Conservation (phyloP, 2,797 vertebrate species). For the Chelon labrosus region DNA sequence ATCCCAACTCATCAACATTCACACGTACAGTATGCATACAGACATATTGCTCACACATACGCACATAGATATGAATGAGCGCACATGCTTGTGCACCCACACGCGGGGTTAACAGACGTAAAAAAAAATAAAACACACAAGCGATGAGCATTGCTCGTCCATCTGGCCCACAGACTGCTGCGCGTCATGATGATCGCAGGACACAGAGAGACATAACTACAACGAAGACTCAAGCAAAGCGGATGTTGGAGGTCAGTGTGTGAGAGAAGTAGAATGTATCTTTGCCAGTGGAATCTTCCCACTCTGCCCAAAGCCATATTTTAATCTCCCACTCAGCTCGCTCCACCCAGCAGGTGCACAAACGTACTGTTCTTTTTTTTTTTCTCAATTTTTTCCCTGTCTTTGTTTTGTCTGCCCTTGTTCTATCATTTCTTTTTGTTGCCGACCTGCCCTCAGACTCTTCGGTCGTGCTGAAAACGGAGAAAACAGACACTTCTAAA, state of each 20-base stretch:
- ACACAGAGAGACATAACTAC: conserved; percentile 7
- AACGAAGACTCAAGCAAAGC: conserved; percentile 9
- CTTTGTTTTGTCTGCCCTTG: conserved; percentile 21
- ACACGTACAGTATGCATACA: background rate
- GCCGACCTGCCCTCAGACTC: conserved; percentile 41
- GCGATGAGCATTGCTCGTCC: conserved; percentile 55
- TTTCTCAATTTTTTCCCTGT: background rate
- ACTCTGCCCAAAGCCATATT: conserved; percentile 19
- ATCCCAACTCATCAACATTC: conserved; percentile 2
- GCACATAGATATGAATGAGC: conserved; percentile 14
- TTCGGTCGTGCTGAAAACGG: background rate
- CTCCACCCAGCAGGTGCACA: conserved; percentile 51
- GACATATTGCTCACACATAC: conserved; percentile 20
- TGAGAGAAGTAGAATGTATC: conserved; percentile 18
- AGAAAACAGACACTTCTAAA: conserved; percentile 22
- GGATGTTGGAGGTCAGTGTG: conserved; percentile 15
- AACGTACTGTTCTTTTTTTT: no score
- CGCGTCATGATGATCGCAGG: conserved; percentile 43
- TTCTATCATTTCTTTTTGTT: conserved; percentile 38
- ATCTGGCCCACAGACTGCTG: conserved; percentile 61
- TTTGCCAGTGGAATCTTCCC: conserved; percentile 27
- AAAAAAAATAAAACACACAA: conserved; percentile 22
- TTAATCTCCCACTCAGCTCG: conserved; percentile 22
- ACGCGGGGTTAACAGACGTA: conserved; percentile 31
- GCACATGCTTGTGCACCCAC: conserved; percentile 52